Percentiles rank a stretch among this genome's conserved stretches.
These are phyloP conservation scores for Burhinus oedicnemus DNA, from an alignment of 2,113 vertebrate species.

Conservation along the genomic window DNA sequence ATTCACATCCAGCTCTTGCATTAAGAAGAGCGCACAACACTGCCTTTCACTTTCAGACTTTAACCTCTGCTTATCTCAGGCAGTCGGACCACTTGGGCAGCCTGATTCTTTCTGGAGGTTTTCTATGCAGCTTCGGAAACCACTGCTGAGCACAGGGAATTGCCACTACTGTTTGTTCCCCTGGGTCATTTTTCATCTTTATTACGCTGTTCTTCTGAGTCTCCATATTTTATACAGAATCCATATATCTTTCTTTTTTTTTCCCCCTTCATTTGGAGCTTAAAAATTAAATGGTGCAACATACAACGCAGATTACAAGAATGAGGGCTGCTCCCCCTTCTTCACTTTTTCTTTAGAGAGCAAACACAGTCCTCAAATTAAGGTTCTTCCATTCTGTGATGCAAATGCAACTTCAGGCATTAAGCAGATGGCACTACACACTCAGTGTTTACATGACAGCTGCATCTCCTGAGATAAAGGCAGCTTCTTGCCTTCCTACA, in stretches of 20 bases:
- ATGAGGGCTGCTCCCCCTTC: not conserved
- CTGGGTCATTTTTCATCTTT: not conserved
- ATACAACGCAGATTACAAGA: not conserved
- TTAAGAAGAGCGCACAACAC: not conserved
- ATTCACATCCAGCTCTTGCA: not conserved
- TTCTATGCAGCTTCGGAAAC: not conserved
- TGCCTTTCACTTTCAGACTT: not conserved
- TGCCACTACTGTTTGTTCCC: not conserved
- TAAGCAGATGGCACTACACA: slow-evolving; percentile 23
- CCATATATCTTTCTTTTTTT: not conserved
- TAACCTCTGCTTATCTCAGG: not conserved
- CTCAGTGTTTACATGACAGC: not conserved
- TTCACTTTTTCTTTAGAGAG: not conserved
- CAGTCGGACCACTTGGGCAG: not conserved
- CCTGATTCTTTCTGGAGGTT: not conserved
- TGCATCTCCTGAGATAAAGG: slow-evolving; percentile 24
- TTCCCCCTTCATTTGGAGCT: not conserved
- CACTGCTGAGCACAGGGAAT: not conserved
- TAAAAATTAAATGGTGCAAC: not conserved
- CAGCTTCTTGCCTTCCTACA: not conserved
- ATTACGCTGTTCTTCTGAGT: not conserved
- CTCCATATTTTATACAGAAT: not conserved
- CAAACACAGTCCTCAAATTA: not conserved
- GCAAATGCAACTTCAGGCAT: not conserved
- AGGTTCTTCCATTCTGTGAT: not conserved